Evolutionary conservation across 2,797 vertebrate genomes (phyloP).

Genomic region (Vireo griseus): DNA sequence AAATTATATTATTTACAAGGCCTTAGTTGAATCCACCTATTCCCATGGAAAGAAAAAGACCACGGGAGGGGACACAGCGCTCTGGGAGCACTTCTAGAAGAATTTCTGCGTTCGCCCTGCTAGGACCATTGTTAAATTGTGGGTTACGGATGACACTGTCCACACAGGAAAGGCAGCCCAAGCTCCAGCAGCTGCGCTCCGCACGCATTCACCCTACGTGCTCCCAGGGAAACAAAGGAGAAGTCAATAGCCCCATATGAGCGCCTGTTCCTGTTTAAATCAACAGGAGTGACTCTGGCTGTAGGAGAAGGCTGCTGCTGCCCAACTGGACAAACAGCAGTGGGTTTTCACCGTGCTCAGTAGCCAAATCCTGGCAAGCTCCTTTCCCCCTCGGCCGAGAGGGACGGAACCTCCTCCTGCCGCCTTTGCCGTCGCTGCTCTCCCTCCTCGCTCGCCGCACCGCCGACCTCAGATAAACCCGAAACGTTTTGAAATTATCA

Average conservation of each 20-base stretch:
- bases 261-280: not conserved
- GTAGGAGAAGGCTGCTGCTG: not conserved
- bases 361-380: not conserved
- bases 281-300: not conserved
- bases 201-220: not conserved
- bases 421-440: accelerated
- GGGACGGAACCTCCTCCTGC: not conserved
- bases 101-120: not conserved
- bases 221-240: constrained; percentile 27
- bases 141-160: not conserved
- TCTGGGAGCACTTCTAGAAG: not conserved
- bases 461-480: constrained; percentile 52
- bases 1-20: not conserved
- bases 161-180: not conserved
- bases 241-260: not conserved
- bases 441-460: not conserved
- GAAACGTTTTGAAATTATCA: constrained; percentile 16
- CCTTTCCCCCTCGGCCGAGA: not conserved
- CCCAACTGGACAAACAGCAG: not conserved
- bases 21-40: not conserved
- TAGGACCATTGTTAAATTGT: not conserved
- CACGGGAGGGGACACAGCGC: accelerated
- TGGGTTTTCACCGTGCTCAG: not conserved
- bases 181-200: constrained; percentile 2
- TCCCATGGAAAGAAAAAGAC: constrained; percentile 12